Base-by-base conservation (phyloP, 1,140 invertebrate genomes). In the Hylyphantes graminicola region DNA sequence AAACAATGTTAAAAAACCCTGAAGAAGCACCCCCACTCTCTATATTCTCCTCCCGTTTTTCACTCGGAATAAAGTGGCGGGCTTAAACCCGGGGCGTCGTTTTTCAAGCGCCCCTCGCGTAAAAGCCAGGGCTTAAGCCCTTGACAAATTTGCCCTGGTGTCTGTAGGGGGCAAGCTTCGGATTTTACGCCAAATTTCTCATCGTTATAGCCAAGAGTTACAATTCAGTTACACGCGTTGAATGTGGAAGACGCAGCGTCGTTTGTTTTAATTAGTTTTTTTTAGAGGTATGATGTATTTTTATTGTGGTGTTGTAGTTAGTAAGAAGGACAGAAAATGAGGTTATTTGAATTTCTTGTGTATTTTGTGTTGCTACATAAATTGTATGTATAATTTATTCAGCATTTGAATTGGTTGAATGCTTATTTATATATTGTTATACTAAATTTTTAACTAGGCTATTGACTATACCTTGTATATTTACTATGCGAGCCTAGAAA, bases 101-200 rank as follows among this genome's bases (percentile, higher is more conserved):
- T 81, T 81, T 81, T 81, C 79, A 81, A 81, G 79, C 79, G 79
- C 79, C 79, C 79, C 57, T 48, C n/a, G 79, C 79, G 63, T 81
- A 73, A 81, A 59, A 53, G 67, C 9, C 72, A 10, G 50, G 48
- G 61, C 76, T 78, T 78, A 78, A 78, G 76, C 59, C 76, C 55
- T 78, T 78, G 76, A 78, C 76, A 78, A 78, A 78, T 78, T 78
- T 78, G 63, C 76, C 76, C 76, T 70, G 48, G 76, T 64, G 63
- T 78, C 61, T 78, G 63, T 21, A 65, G 50, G 59, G 51, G 35
- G n/a, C 76, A 63, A 12, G 59, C 72, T 35, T 74, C 21, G 51
- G 72, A 74, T 74, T 74, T 74, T 55, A 35, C 35, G 72, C 35
- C 8, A 53, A 65, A 78, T 78, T 78, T 19, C 76, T 78, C 76